These are phyloP conservation scores for Colostygia pectinataria DNA, from an alignment of 2,888 invertebrate genomes.

Conservation along the genomic window DNA sequence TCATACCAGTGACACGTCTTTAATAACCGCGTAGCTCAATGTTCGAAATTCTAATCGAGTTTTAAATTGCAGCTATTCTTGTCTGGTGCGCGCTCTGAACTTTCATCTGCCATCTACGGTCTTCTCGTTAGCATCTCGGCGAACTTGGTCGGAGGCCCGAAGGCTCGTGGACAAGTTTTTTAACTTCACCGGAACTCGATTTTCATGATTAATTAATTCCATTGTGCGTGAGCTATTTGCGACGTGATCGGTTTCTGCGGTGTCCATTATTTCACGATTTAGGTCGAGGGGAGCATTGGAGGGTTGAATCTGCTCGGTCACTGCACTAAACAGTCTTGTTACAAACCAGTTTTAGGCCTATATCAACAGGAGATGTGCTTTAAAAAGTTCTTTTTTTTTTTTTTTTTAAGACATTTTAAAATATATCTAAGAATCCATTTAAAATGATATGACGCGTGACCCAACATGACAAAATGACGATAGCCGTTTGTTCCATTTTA, in stretches of 20 bases:
- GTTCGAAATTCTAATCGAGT: conserved; percentile 81
- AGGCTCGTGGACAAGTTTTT: conserved; percentile 74
- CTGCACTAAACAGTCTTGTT: conserved; percentile 69
- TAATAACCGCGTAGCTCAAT: conserved; percentile 72
- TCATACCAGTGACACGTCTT: conserved; percentile 57
- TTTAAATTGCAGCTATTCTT: conserved; percentile 82
- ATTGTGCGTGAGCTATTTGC: conserved; percentile 75
- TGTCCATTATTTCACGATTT: conserved; percentile 75
- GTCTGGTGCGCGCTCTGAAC: conserved; percentile 71
- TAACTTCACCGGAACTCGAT: conserved; percentile 68
- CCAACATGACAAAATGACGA: too few relatives aligned
- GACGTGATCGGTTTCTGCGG: conserved; percentile 62
- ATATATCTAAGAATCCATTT: too few relatives aligned
- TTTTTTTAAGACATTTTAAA: too few relatives aligned
- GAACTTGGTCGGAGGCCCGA: conserved; percentile 69
- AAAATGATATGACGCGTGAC: too few relatives aligned
- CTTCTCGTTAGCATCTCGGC: conserved; percentile 80
- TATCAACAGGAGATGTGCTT: not conserved
- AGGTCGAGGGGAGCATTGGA: conserved; percentile 60
- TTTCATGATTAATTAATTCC: conserved; percentile 81
- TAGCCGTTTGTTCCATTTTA: too few relatives aligned
- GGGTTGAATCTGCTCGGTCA: conserved; percentile 74
- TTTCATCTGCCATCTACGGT: conserved; percentile 71
- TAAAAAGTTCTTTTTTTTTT: too few relatives aligned
- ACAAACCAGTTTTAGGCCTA: conserved; percentile 40